A percentile compares a stretch with the other conserved stretches of the same genome.
phyloP scores from a whole-genome alignment of 1,140 invertebrate genomes.

The Sinonovacula constricta region DNA sequence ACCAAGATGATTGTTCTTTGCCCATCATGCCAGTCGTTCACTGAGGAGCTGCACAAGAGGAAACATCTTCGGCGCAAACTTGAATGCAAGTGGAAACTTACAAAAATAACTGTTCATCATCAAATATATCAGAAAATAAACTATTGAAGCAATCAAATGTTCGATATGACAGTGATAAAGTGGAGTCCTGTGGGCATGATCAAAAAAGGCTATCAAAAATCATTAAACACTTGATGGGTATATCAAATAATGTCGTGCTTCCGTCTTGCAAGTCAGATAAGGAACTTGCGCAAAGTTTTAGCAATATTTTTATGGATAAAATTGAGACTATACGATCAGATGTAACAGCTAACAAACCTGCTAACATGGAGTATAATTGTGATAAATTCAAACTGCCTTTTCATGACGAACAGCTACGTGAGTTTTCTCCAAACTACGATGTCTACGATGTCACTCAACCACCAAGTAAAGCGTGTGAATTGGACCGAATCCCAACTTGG shows the following conservation, averaged over 20 bases:
- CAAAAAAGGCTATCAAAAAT: neutral
- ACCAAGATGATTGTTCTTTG: neutral
- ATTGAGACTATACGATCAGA: neutral
- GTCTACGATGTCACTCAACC: neutral
- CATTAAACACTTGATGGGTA: neutral
- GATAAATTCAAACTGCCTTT: neutral
- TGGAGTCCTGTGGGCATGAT: neutral
- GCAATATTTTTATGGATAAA: neutral
- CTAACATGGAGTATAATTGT: neutral
- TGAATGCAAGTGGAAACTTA: neutral
- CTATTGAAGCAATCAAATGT: neutral
- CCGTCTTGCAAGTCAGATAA: neutral
- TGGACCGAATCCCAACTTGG: conserved; percentile 42
- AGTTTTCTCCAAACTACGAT: neutral
- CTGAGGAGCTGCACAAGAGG: neutral
- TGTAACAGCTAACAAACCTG: neutral
- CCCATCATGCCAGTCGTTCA: neutral
- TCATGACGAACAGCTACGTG: neutral
- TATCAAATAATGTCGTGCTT: neutral
- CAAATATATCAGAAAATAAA: neutral
- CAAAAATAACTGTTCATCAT: neutral
- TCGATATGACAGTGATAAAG: neutral
- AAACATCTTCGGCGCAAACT: neutral
- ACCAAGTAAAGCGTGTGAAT: conserved; percentile 11
- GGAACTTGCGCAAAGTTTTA: neutral